Evolutionary conservation across 2,113 vertebrate species (phyloP).

Genomic region (Saiga tatarica): DNA sequence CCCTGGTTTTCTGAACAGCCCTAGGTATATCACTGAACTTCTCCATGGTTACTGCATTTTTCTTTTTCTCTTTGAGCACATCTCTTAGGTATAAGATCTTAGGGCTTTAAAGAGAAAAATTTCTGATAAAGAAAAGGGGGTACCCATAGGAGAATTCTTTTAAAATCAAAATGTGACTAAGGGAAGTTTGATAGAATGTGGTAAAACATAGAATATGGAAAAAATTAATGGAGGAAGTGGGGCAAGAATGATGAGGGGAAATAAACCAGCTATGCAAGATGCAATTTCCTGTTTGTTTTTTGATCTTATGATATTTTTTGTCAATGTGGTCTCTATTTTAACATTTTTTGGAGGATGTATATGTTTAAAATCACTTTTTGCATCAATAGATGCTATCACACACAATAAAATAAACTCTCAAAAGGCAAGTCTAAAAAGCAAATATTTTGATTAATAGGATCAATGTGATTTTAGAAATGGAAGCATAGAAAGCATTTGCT

Average conservation of each 20-base stretch:
- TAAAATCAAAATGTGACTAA: not conserved
- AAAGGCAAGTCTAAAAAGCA: not conserved
- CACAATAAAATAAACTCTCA: not conserved
- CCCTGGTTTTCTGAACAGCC: not conserved
- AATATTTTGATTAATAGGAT: not conserved
- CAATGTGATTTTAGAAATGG: not conserved
- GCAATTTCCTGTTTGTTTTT: not conserved
- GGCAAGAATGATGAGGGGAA: not conserved
- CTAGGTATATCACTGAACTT: not conserved
- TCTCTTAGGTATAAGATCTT: not conserved
- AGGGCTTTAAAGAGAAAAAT: not conserved
- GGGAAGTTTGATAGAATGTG: not conserved
- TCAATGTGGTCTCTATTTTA: not conserved
- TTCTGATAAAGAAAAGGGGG: not conserved
- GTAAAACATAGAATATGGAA: not conserved
- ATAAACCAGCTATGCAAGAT: accelerated
- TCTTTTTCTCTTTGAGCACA: not conserved
- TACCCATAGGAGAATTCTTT: not conserved
- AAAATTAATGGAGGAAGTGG: not conserved
- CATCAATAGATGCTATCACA: not conserved
- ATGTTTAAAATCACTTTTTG: not conserved
- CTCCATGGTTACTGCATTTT: not conserved
- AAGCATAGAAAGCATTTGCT: not conserved
- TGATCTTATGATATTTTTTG: not conserved
- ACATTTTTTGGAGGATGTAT: not conserved